Evolutionary conservation across 2,113 vertebrate genomes (phyloP).

Genomic region (Danio rerio): DNA sequence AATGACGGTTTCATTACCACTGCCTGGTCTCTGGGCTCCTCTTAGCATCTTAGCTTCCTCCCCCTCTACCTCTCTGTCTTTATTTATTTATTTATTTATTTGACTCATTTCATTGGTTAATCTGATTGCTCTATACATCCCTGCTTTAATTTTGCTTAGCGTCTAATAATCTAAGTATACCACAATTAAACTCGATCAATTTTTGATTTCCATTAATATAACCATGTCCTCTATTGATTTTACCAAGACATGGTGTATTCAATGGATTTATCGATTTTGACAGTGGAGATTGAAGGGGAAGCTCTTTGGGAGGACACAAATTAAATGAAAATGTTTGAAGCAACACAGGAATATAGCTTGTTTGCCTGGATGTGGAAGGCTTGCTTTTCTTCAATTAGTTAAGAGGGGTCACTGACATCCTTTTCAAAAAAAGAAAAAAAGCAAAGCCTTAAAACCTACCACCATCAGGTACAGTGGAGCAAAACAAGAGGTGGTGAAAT

Average conservation of each 20-base stretch:
- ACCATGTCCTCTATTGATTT: constrained; percentile 55
- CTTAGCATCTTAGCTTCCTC: constrained; percentile 30
- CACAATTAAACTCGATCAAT: constrained; percentile 61
- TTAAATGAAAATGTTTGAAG: constrained; percentile 59
- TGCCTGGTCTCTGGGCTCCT: constrained; percentile 37
- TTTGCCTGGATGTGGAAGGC: constrained; percentile 45
- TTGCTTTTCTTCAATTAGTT: constrained; percentile 64
- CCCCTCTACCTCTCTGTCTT: not conserved
- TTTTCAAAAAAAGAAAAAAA: constrained; percentile 51
- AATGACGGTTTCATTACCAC: constrained; percentile 51
- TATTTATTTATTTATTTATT: not conserved
- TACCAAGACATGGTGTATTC: constrained; percentile 30
- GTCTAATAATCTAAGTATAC: constrained; percentile 56
- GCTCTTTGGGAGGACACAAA: constrained; percentile 56
- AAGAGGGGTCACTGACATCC: constrained; percentile 69
- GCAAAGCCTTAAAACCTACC: not conserved
- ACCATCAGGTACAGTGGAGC: not conserved
- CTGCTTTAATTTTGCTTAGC: constrained; percentile 13
- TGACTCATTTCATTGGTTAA: not conserved
- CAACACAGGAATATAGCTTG: constrained; percentile 56
- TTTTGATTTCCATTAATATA: constrained; percentile 64
- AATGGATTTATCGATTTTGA: constrained; percentile 56
- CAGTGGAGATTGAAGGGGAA: constrained; percentile 25
- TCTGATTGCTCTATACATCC: not conserved
- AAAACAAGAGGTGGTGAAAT: not conserved